These are phyloP conservation scores for Tolypeutes matacus DNA, from an alignment of 2,797 vertebrate genomes.

Conservation along the genomic window DNA sequence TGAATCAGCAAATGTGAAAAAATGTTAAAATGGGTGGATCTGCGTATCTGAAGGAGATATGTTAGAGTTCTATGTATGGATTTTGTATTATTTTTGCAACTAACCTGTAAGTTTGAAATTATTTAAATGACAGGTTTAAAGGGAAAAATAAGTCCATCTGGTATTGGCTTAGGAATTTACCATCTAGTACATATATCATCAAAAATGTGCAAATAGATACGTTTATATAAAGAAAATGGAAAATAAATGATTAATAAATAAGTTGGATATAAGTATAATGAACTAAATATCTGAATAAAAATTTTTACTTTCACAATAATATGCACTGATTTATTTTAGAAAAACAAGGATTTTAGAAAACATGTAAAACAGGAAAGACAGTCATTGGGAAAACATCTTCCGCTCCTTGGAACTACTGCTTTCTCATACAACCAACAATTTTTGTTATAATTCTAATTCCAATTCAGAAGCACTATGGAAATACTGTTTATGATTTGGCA, in stretches of 20 bases:
- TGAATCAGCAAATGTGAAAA: too few relatives aligned
- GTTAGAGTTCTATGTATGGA: too few relatives aligned
- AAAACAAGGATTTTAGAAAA: constrained; percentile 14
- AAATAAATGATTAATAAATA: neutral
- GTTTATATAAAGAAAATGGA: neutral
- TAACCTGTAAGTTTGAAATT: too few relatives aligned
- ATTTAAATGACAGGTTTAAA: too few relatives aligned
- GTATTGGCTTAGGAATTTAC: neutral
- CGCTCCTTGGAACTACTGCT: neutral
- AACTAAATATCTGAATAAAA: constrained; percentile 19
- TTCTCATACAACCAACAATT: neutral
- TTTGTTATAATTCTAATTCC: neutral
- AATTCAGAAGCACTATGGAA: neutral
- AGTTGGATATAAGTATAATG: neutral
- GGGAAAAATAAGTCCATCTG: neutral
- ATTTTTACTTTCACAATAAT: neutral
- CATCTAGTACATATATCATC: neutral
- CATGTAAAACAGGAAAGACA: neutral
- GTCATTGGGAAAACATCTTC: neutral
- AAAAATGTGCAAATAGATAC: neutral
- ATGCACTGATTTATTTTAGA: neutral
- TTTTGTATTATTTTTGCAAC: too few relatives aligned
- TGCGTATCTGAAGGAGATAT: too few relatives aligned
- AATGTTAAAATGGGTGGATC: too few relatives aligned
- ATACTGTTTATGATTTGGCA: neutral